These are phyloP conservation scores for Meiosimyza platycephala DNA, from an alignment of 2,888 invertebrate genomes.

Conservation along the genomic window DNA sequence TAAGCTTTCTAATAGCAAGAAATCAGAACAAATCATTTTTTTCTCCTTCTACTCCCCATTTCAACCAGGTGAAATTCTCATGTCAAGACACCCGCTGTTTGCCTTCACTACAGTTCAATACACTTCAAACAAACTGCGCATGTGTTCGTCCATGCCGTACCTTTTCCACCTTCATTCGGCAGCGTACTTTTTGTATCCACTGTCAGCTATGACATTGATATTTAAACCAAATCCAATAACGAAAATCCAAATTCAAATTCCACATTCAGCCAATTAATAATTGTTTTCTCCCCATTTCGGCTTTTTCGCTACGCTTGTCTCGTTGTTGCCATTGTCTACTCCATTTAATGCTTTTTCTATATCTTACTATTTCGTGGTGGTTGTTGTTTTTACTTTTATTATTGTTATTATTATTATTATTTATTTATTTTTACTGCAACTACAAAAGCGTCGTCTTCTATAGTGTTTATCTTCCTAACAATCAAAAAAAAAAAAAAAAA, in stretches of 20 bases:
- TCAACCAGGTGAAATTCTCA: not conserved
- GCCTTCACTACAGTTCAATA: not conserved
- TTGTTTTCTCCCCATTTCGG: conserved; percentile 22
- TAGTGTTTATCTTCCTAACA: conserved; percentile 10
- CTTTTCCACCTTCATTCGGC: not conserved
- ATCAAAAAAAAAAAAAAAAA: conserved; percentile 4
- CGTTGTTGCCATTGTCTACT: conserved; percentile 8
- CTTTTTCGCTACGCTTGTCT: conserved; percentile 35
- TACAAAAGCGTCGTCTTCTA: conserved; percentile 15
- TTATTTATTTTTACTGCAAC: conserved; percentile 11
- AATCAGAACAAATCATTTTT: conserved; percentile 9
- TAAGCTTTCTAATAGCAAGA: not conserved
- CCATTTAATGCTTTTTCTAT: conserved; percentile 2
- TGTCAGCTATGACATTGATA: conserved; percentile 30
- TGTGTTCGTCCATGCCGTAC: not conserved
- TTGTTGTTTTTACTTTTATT: not conserved
- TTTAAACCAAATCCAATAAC: conserved; percentile 21
- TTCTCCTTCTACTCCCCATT: not conserved
- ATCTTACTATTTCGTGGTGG: not conserved
- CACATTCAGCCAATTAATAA: conserved; percentile 28
- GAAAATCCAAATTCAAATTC: not conserved
- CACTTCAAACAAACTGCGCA: not conserved
- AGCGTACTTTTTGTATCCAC: not conserved
- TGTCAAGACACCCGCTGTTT: not conserved
- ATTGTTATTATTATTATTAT: not conserved